Percentiles rank a stretch among this genome's conserved stretches.
phyloP scores from a whole-genome alignment of 2,113 vertebrate genomes.

The Plotosus lineatus region DNA sequence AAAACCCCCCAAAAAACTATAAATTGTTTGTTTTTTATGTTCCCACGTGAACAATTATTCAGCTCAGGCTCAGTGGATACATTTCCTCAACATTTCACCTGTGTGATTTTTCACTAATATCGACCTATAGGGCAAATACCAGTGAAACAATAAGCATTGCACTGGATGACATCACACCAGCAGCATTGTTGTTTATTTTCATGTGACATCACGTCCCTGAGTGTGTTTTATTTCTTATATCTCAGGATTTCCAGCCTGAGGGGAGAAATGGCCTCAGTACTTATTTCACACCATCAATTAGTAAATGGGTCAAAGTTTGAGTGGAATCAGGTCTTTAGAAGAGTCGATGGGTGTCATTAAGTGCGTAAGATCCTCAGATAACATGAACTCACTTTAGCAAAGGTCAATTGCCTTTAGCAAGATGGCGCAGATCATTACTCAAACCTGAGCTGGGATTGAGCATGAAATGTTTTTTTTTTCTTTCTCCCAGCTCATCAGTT shows the following conservation, averaged over 20 bases:
- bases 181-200: background rate
- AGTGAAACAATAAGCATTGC: background rate
- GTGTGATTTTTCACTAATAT: too few species aligned
- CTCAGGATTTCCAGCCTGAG: slow-evolving; percentile 45
- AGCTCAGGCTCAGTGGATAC: too few species aligned
- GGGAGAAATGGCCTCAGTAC: slow-evolving; percentile 35
- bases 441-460: slow-evolving; percentile 30
- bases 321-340: slow-evolving; percentile 73
- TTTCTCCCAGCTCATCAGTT: slow-evolving; percentile 45
- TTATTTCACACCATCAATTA: slow-evolving; percentile 72
- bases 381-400: slow-evolving; percentile 61
- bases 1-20: too few species aligned
- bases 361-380: slow-evolving; percentile 66
- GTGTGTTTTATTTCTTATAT: background rate
- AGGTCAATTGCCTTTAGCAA: slow-evolving; percentile 57
- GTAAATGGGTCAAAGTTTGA: slow-evolving; percentile 70
- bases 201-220: background rate
- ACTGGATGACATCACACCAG: background rate
- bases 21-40: too few species aligned
- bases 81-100: too few species aligned
- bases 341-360: slow-evolving; percentile 68
- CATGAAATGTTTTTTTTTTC: background rate
- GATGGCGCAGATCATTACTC: slow-evolving; percentile 51
- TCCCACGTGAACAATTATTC: too few species aligned
- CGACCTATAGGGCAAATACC: too few species aligned